Conservation (phyloP, 2,888 invertebrate genomes). For the Patella caerulea region DNA sequence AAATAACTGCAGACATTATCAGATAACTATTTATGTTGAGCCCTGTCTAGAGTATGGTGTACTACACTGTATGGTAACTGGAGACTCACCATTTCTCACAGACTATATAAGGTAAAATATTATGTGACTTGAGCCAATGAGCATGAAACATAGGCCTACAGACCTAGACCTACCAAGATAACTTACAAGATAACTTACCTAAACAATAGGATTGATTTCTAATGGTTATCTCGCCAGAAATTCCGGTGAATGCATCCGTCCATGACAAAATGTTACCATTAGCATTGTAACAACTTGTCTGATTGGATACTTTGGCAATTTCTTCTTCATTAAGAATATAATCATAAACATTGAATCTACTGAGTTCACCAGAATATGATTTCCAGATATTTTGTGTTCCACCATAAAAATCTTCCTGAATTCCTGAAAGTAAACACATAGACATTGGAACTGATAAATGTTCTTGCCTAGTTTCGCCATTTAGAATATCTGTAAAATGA, state of each 20-base stretch:
- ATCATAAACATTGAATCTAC: slow-evolving; percentile 34
- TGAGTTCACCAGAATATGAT: slow-evolving; percentile 37
- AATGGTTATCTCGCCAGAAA: slow-evolving; percentile 19
- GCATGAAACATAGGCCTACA: too few species aligned
- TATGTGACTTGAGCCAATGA: too few species aligned
- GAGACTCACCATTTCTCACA: too few species aligned
- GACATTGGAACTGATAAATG: neutral
- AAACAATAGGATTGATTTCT: slow-evolving; percentile 23
- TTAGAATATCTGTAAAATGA: too few species aligned
- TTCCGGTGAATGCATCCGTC: slow-evolving; percentile 20
- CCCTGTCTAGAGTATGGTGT: too few species aligned
- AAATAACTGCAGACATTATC: too few species aligned
- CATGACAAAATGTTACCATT: slow-evolving; percentile 33
- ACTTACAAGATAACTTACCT: slow-evolving; percentile 22
- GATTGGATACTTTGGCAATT: slow-evolving; percentile 16
- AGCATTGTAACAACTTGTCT: slow-evolving; percentile 13
- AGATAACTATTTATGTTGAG: too few species aligned
- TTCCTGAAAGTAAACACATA: slow-evolving; percentile 21
- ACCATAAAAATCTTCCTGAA: slow-evolving; percentile 23
- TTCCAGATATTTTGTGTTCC: slow-evolving; percentile 25
- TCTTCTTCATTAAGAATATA: slow-evolving; percentile 16
- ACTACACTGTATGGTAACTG: too few species aligned
- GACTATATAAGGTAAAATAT: too few species aligned
- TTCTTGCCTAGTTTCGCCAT: too few species aligned
- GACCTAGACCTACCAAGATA: too few species aligned